These are phyloP conservation scores for Brachypterus glaber DNA, from an alignment of 2,888 invertebrate species.

Conservation along the genomic window DNA sequence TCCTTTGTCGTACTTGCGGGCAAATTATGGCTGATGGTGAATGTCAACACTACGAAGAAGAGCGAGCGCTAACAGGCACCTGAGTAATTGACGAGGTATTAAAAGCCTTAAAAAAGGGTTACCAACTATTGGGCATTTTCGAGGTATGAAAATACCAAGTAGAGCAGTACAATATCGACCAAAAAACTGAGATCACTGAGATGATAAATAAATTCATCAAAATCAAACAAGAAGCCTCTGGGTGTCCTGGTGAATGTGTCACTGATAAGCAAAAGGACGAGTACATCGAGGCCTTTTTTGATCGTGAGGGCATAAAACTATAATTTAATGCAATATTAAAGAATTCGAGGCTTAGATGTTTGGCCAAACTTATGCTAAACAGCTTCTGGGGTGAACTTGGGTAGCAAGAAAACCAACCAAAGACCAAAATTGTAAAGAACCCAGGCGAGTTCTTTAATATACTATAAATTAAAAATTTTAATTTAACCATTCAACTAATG, in stretches of 20 bases:
- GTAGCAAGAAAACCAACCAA: too few species aligned
- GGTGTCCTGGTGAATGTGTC: slow-evolving; percentile 23
- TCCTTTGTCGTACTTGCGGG: slow-evolving; percentile 30
- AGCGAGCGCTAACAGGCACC: slow-evolving; percentile 11
- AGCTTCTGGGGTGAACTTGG: slow-evolving; percentile 30
- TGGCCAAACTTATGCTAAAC: slow-evolving; percentile 27
- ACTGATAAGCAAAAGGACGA: slow-evolving; percentile 17
- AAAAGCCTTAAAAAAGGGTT: slow-evolving; percentile 29
- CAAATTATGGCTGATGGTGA: slow-evolving; percentile 21
- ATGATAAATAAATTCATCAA: slow-evolving; percentile 31
- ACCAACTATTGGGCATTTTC: slow-evolving; percentile 24
- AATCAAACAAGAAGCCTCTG: slow-evolving; percentile 26
- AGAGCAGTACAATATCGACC: slow-evolving; percentile 23
- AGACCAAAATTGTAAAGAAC: not conserved
- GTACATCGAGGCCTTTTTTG: slow-evolving; percentile 21
- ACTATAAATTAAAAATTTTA: too few species aligned
- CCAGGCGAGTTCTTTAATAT: not conserved
- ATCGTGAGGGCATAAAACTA: slow-evolving; percentile 21
- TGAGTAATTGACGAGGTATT: slow-evolving; percentile 28
- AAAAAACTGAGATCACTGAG: slow-evolving; percentile 22
- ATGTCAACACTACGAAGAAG: slow-evolving; percentile 27
- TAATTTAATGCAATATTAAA: slow-evolving; percentile 18
- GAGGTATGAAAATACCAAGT: slow-evolving; percentile 13
- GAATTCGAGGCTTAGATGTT: slow-evolving; percentile 22
- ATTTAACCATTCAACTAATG: too few species aligned